Percentiles rank a stretch among this genome's conserved stretches.
phyloP scores from a whole-genome alignment of 2,113 vertebrate species.

The Ranitomeya imitator region DNA sequence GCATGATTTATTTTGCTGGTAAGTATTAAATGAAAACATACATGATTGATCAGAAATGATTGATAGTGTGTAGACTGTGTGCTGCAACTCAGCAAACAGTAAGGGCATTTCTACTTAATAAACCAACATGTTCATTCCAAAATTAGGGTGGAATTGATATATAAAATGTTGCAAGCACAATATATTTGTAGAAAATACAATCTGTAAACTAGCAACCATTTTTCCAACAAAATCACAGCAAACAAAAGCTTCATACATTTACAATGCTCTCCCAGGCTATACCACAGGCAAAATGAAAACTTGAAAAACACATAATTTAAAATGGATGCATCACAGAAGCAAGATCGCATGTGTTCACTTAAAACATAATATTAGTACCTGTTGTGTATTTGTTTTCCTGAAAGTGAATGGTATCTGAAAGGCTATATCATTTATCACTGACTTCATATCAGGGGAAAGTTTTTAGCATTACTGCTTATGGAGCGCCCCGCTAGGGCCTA shows the following conservation, averaged over 20 bases:
- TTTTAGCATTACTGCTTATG: background rate
- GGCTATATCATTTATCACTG: too few relatives aligned
- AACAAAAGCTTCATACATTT: background rate
- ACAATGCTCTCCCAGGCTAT: background rate
- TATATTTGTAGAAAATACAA: slow-evolving; percentile 3
- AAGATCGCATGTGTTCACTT: background rate
- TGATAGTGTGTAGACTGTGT: slow-evolving; percentile 6
- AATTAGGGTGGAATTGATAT: background rate
- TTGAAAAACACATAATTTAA: background rate
- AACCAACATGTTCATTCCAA: background rate
- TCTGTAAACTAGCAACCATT: background rate
- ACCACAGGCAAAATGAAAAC: background rate
- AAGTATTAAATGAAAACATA: slow-evolving; percentile 33
- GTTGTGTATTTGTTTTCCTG: background rate
- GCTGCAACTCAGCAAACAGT: slow-evolving; percentile 1
- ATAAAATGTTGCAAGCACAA: background rate
- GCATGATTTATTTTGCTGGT: slow-evolving; percentile 25
- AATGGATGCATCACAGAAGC: background rate
- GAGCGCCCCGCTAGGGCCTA: too few relatives aligned
- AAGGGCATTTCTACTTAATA: slow-evolving; percentile 4
- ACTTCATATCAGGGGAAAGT: too few relatives aligned
- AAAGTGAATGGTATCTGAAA: background rate
- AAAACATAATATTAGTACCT: background rate
- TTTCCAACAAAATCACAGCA: background rate
- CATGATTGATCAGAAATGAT: slow-evolving; percentile 33